Evolutionary conservation across 2,888 invertebrate genomes (phyloP).

Genomic region (Erynnis tages): DNA sequence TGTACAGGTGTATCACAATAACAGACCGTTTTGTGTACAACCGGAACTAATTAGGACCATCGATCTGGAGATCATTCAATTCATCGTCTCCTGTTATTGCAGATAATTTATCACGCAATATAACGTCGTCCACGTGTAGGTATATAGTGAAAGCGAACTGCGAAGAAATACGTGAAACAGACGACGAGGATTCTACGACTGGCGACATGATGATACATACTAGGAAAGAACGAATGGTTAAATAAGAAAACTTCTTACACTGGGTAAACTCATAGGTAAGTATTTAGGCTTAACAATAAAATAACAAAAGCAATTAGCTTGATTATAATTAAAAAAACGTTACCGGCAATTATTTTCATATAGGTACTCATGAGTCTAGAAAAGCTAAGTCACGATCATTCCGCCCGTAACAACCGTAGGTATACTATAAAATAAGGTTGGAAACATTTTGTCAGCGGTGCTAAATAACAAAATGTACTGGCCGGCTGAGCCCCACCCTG

Average conservation of each 20-base stretch:
- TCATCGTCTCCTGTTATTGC: slow-evolving; percentile 19
- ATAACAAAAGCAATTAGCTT: no score
- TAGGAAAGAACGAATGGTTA: no score
- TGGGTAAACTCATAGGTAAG: no score
- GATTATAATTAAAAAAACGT: no score
- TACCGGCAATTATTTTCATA: no score
- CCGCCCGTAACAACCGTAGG: background rate
- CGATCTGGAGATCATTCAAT: slow-evolving; percentile 27
- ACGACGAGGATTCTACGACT: background rate
- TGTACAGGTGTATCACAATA: slow-evolving; percentile 18
- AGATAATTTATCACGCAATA: slow-evolving; percentile 21
- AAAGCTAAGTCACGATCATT: background rate
- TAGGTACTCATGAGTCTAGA: no score
- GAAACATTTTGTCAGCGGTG: slow-evolving; percentile 20
- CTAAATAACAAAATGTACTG: slow-evolving; percentile 16
- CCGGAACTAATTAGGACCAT: slow-evolving; percentile 28
- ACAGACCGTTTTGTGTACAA: slow-evolving; percentile 22
- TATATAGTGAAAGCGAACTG: background rate
- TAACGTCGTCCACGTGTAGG: background rate
- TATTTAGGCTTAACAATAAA: no score
- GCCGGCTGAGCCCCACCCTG: slow-evolving; percentile 28
- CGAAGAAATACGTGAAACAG: slow-evolving; percentile 4
- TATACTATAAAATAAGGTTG: background rate
- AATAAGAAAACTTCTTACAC: no score
- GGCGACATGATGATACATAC: no score